Evolutionary conservation across 2,888 invertebrate genomes (phyloP), one percentile per base, ranked within the genome.

Genomic region (Cerceris ruficornis): DNA sequence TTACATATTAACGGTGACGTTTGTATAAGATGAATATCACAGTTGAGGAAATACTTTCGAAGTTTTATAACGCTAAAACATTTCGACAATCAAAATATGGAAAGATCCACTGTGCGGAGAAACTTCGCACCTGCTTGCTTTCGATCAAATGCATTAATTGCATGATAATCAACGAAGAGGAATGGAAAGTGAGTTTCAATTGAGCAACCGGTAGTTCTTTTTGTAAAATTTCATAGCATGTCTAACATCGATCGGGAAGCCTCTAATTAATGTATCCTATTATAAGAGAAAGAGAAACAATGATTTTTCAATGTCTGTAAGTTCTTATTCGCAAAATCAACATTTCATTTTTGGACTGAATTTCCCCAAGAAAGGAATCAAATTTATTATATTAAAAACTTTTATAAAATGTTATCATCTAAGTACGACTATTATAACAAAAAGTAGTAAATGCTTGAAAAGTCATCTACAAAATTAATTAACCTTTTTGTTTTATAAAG

Each of bases 181-280:
- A 85, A 83, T 87, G 85, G 88, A 88, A 88, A 87, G 85, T 85
- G 80, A 71, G 77, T 69, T 76, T 58, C 50, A 69, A 64, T 82
- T 78, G 61, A 50, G 73, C 73, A 78, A 77, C 59, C 70, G 57
- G 58, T 17, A 43, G 70, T 57, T 57, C 69, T 42, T 76, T 74
- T 69, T 58, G 50, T n/a, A 60, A 72, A 69, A 72, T 54, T 65
- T 69, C 64, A 55, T 43, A 42, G 39, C 58, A 17, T 11, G 71
- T 13, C 9, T 57, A 15, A 6, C 64, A n/a, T 46, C 64, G 59
- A 77, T 74, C 50, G 68, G n/a, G 17, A 59, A 14, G 13, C 49
- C 54, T 70, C 60, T 77, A 78, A 78, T 78, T 68, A 78, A 72
- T 67, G 58, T 69, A 55, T 46, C 42, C 42, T 65, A 72, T 76